These are phyloP conservation scores for Leptinotarsa rubiginosa DNA, from an alignment of 2,888 invertebrate genomes.

Conservation along the genomic window DNA sequence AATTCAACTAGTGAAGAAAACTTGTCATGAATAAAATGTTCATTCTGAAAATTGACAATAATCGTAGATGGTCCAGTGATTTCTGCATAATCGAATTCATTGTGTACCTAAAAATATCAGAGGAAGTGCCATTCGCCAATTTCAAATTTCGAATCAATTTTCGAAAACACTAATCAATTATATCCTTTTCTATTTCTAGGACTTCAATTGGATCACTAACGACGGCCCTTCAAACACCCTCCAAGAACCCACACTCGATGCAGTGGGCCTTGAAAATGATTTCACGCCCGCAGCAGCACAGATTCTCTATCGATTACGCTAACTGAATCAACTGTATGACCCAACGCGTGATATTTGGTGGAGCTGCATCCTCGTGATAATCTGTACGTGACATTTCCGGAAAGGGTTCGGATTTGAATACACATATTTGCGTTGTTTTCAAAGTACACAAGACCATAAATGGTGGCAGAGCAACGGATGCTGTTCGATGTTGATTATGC, in stretches of 20 bases:
- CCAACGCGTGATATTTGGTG: conserved; percentile 13
- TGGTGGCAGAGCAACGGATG: background rate
- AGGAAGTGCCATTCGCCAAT: no score
- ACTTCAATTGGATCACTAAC: no score
- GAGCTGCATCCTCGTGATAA: conserved; percentile 16
- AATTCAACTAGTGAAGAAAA: no score
- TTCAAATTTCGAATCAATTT: no score
- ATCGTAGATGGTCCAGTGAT: no score
- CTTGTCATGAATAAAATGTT: no score
- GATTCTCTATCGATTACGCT: conserved; percentile 15
- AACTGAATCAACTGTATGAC: conserved; percentile 11
- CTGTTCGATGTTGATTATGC: background rate
- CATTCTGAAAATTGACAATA: no score
- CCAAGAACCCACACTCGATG: background rate
- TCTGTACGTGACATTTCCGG: conserved; percentile 11
- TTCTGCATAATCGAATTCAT: no score
- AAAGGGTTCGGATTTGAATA: background rate
- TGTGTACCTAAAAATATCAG: no score
- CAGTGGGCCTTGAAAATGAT: conserved; percentile 7
- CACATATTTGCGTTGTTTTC: conserved; percentile 18
- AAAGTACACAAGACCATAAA: conserved; percentile 1
- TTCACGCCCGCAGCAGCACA: conserved; percentile 1
- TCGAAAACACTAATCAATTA: no score
- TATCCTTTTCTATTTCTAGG: no score
- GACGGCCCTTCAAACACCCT: background rate